Evolutionary conservation across 2,113 vertebrate genomes (phyloP).

Genomic region (Potamarius usumacintae): DNA sequence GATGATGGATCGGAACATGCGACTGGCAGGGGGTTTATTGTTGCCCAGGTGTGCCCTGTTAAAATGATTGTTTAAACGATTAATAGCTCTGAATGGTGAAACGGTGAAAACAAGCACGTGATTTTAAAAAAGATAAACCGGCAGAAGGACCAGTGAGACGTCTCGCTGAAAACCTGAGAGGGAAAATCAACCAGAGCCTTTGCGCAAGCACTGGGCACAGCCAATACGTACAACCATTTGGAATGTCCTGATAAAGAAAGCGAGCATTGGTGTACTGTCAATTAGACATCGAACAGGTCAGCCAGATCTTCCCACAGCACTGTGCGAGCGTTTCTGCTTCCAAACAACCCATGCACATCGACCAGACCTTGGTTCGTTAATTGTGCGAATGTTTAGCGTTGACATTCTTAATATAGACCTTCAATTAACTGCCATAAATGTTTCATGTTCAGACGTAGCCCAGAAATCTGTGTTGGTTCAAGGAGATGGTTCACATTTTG

Average conservation of each 20-base stretch:
- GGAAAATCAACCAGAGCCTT: background rate
- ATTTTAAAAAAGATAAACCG: background rate
- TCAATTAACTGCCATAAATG: background rate
- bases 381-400: background rate
- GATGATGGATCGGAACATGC: background rate
- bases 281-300: no score
- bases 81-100: background rate
- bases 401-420: background rate
- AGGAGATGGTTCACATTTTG: conserved; percentile 3
- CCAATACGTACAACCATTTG: background rate
- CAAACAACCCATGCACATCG: background rate
- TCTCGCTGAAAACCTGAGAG: background rate
- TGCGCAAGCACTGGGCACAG: background rate
- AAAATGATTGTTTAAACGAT: background rate
- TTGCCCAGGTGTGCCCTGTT: background rate
- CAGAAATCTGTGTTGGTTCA: background rate
- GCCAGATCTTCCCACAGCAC: background rate
- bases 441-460: background rate
- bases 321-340: background rate
- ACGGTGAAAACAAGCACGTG: background rate
- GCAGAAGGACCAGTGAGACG: background rate
- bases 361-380: background rate
- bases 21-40: background rate
- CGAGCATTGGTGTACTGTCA: background rate
- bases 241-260: background rate